Conservation (phyloP, 2,113 vertebrate species). For the Coturnix japonica region DNA sequence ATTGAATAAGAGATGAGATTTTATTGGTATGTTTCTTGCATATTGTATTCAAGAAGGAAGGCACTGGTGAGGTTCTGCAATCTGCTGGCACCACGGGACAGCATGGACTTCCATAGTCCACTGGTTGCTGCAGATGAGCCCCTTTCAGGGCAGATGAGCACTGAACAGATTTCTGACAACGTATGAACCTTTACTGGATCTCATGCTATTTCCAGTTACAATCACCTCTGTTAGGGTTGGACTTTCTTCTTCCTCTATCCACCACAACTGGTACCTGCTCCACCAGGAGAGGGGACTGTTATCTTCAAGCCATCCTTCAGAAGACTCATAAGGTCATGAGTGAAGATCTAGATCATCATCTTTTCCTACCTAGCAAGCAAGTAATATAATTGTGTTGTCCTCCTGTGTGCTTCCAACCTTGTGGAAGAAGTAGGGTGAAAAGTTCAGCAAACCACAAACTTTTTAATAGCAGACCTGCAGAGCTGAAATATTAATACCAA, state of each 20-base stretch:
- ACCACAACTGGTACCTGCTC: neutral
- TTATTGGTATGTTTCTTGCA: neutral
- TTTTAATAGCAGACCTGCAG: conserved; percentile 16
- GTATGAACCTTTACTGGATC: neutral
- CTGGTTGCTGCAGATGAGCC: neutral
- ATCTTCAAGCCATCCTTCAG: neutral
- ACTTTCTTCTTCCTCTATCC: neutral
- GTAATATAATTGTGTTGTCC: neutral
- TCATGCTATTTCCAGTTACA: neutral
- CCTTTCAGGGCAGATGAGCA: neutral
- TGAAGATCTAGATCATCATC: neutral
- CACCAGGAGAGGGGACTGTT: neutral
- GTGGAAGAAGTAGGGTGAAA: neutral
- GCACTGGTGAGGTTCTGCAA: neutral
- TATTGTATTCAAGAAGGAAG: neutral
- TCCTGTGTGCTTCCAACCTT: neutral
- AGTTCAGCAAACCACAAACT: conserved; percentile 27
- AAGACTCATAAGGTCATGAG: neutral
- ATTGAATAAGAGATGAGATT: neutral
- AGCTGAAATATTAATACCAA: conserved; percentile 22
- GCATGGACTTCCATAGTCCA: neutral
- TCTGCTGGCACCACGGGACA: neutral
- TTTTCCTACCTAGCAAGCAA: neutral
- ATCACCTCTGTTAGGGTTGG: neutral
- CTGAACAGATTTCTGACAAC: neutral